These are phyloP conservation scores for Pangasius mekongensis DNA, from an alignment of 2,797 vertebrate genomes.

Conservation along the genomic window DNA sequence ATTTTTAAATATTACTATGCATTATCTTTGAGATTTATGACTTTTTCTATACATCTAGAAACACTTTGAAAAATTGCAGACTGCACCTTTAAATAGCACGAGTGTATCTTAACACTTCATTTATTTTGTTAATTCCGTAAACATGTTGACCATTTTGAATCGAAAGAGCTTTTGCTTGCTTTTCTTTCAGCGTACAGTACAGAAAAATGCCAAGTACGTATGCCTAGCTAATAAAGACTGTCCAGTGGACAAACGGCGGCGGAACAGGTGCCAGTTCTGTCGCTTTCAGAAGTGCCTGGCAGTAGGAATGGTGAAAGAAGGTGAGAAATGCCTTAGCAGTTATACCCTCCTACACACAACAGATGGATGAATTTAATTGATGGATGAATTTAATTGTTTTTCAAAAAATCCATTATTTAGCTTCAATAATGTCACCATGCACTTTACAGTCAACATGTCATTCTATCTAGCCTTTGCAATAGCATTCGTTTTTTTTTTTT, in stretches of 20 bases:
- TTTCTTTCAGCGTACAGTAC: conserved; percentile 88
- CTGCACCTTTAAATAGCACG: background rate
- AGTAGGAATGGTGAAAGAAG: conserved; percentile 99
- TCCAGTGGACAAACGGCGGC: conserved; percentile 94
- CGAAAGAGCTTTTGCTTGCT: conserved; percentile 43
- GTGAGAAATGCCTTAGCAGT: conserved; percentile 65
- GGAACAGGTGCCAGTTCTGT: conserved; percentile 98
- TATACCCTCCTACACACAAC: conserved; percentile 15
- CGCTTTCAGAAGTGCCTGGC: conserved; percentile 97
- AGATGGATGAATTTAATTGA: conserved; percentile 27
- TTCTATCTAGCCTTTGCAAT: background rate
- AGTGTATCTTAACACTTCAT: background rate
- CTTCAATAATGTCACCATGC: background rate
- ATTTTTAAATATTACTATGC: background rate
- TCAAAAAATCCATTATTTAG: background rate
- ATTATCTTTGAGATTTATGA: background rate
- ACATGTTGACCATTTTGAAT: background rate
- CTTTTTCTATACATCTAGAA: background rate
- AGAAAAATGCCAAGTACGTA: conserved; percentile 99
- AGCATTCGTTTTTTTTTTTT: background rate
- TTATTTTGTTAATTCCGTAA: background rate
- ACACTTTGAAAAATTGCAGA: background rate
- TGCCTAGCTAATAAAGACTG: conserved; percentile 97
- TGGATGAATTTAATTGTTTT: conserved; percentile 15
- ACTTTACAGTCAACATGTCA: background rate